Conservation (phyloP, 1,140 invertebrate genomes). For the Coenobita brevimanus region DNA sequence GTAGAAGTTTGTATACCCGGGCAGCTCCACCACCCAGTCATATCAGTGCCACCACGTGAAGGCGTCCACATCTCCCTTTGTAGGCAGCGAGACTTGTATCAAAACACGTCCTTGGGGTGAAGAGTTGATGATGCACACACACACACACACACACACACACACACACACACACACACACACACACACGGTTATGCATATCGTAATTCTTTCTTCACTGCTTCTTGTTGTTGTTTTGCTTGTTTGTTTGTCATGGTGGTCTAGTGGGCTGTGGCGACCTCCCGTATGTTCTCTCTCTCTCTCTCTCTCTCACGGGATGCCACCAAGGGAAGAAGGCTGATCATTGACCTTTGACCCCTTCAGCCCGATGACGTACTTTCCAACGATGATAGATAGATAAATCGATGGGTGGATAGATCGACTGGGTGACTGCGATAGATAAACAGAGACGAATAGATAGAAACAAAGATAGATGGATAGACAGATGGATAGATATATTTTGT, state of each 20-base stretch:
- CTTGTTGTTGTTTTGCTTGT: neutral
- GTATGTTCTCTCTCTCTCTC: neutral
- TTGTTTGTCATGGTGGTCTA: neutral
- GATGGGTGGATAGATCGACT: neutral
- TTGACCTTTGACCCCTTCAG: no score
- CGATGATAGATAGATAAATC: neutral
- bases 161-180: conserved; percentile 31
- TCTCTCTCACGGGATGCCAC: neutral
- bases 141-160: conserved; percentile 23
- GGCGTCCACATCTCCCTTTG: no score
- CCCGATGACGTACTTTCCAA: no score
- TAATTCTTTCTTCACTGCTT: neutral
- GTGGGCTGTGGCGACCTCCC: neutral
- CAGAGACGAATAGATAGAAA: no score
- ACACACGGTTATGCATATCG: neutral
- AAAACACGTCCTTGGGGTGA: no score
- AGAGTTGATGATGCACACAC: neutral
- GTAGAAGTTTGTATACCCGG: no score
- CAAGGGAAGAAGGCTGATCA: no score
- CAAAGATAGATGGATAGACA: no score
- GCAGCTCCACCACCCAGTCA: no score
- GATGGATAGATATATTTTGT: neutral
- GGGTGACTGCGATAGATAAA: neutral
- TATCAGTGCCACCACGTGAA: no score
- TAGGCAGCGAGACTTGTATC: no score